Evolutionary conservation across 2,113 vertebrate genomes (phyloP), one percentile per base, ranked within the genome.

Genomic region (Dicaeum eximium): DNA sequence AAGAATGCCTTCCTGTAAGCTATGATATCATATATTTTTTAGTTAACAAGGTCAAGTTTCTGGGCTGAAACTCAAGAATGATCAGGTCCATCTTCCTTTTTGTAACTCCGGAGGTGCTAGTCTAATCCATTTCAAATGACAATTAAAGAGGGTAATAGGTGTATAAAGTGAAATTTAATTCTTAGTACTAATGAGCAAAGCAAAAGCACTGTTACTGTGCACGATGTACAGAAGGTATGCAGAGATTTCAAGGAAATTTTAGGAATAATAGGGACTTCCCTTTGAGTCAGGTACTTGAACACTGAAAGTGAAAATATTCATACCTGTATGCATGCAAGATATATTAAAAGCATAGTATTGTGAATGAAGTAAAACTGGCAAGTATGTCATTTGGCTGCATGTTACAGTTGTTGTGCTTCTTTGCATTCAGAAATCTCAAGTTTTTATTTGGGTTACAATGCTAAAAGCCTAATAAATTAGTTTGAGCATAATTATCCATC

Each of bases 21-120:
- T 90, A 71, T 90, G 87, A 75, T 97, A 95, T 95, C 72, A 80
- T 94, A 66, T 98, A 85, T 88, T 95, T 95, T 96, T 96, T 86
- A 91, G 85, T 96, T 96, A 95, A 92, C 91, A 92, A 81, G 95
- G 95, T 97, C 95, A 97, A 50, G 61, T 92, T 96, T 72, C 85
- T 93, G 94, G 47, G 93, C 85, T 95, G 77, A 96, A 97, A 97
- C 69, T 97, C 91, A 94, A 92, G 80, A 91, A 85, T 97, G 85
- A 97, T 95, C 95, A 98, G 81, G 97, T 91, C 17, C 66, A 38
- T 44, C 67, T 61, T 83, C 28, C 47, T 79, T 88, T 42, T 13
- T 72, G 42, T 92, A 88, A 92, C 65, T 91, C 72, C 58, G 54
- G 93, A 64, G 93, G 30, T 88, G 51, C 75, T 94, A 71, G 50